Base-by-base conservation (phyloP, 1,140 invertebrate genomes). In the Drepana arcuata region DNA sequence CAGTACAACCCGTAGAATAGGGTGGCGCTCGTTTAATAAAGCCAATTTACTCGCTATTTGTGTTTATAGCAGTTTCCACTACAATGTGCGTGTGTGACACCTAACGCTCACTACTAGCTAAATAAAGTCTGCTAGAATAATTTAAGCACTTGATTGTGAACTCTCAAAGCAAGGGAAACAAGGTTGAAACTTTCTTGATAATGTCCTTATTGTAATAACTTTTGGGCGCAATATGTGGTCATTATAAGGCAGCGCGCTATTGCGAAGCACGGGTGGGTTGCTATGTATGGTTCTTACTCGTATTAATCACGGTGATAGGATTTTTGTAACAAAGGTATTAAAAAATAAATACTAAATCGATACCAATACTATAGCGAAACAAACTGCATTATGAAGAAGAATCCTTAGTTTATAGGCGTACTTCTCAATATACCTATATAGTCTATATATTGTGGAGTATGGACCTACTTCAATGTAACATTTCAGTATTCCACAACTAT, bases 11-110 rank as follows among this genome's bases (percentile, higher is more conserved):
- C n/a, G n/a, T n/a, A n/a, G n/a, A n/a, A n/a, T n/a, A n/a, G n/a
- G n/a, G 15, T 40, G 34, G 25, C 12, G 32, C 18, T 13, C 11
- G 27, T 49, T 43, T 49, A 44, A 49, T 44, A 49, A 44, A 49
- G 36, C 36, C 41, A 49, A 49, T 49, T 49, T 49, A 40, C 28
- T 26, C 35, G 16, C 33, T 33, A 44, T 49, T 49, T 49, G 44
- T 36, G 32, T 32, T 44, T 43, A 43, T 44, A 30, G 34, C 37
- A 37, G 12, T 38, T 50, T 33, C 36, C 35, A 43, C 42, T 50
- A 50, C 36, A 51, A 47, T 50, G 46, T 51, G 39, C 32, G 39
- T 39, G 39, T 51, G 43, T 47, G 38, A 51, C 42, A 42, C 13
- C 16, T 11, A 30, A 43, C 25, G 13, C 36, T 32, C 27, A 14